Base-by-base conservation (phyloP, 2,113 vertebrate species). In the Synchiropus splendidus region DNA sequence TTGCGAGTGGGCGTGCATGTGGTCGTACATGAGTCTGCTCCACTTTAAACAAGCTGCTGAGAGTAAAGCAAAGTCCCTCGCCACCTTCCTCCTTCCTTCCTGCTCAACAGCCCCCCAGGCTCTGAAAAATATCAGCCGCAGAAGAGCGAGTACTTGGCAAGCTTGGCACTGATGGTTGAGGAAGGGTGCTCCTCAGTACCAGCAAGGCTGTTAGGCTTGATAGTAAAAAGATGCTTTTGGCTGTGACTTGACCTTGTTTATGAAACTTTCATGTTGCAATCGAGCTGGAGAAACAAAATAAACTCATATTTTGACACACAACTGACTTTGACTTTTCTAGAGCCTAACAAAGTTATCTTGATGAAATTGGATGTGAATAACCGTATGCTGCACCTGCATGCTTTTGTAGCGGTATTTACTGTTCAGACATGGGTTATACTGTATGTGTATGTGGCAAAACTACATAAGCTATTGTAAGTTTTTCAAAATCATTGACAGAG, bases 31-130 rank as follows among this genome's bases (percentile, higher is more conserved):
- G 30, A 32, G 48, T 43, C 39, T 71, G 53, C 62, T 77, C 64
- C 57, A 64, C 54, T 73, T 77, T 61, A 74, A 64, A 68, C 42
- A 68, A 63, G 64, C 48, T 48, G 58, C 64, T 75, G 43, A 40
- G 53, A 75, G 64, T 58, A 41, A 37, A 51, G 45, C 54, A 61
- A 78, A 61, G 55, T 61, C 45, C 52, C 58, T 44, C 54, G 37
- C 42, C 30, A 16, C 44, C 42, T 41, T 54, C 35, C 45, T 51
- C 36, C 12, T 61, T 17, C 31, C 51, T 62, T 60, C 31, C 44
- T 16, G 47, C 45, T 42, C 56, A 58, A 58, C 34, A 66, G 53
- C 52, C 74, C 66, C 70, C 39, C 53, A 47, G 69, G 76, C 67
- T 50, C 37, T 68, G 49, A 52, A 34, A n/a, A 67, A 77, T 58